These are phyloP conservation scores for Ahaetulla prasina DNA, from an alignment of 2,113 vertebrate genomes.

Conservation along the genomic window DNA sequence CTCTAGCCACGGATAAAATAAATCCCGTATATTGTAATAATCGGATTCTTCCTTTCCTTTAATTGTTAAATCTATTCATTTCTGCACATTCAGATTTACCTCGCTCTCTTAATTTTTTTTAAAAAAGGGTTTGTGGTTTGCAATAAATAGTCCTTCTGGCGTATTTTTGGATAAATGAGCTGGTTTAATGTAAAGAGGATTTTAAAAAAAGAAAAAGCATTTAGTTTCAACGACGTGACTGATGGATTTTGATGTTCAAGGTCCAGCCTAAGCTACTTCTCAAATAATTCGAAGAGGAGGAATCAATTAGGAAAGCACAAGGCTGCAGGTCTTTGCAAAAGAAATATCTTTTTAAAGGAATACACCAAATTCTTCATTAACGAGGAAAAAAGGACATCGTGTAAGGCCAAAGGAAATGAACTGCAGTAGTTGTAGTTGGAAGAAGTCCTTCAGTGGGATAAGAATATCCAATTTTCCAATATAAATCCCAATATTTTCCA, in stretches of 20 bases:
- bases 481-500: no score
- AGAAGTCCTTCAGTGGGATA: not conserved
- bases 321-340: not conserved
- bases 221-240: not conserved
- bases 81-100: no score
- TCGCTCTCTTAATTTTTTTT: not conserved
- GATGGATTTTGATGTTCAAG: not conserved
- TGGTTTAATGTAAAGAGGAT: not conserved
- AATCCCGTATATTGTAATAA: no score
- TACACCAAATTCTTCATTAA: not conserved
- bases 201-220: not conserved
- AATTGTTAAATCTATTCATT: no score
- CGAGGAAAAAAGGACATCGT: not conserved
- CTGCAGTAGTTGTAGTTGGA: not conserved
- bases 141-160: not conserved
- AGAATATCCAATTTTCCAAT: no score
- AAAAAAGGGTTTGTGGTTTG: no score
- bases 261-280: not conserved
- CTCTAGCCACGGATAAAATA: no score
- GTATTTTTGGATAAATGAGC: not conserved
- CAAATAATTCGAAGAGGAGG: not conserved
- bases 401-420: not conserved
- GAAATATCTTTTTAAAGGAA: not conserved
- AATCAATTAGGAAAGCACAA: not conserved
- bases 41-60: no score